Evolutionary conservation across 2,113 vertebrate species (phyloP), one percentile per base, ranked within the genome.

Genomic region (Proteles cristata): DNA sequence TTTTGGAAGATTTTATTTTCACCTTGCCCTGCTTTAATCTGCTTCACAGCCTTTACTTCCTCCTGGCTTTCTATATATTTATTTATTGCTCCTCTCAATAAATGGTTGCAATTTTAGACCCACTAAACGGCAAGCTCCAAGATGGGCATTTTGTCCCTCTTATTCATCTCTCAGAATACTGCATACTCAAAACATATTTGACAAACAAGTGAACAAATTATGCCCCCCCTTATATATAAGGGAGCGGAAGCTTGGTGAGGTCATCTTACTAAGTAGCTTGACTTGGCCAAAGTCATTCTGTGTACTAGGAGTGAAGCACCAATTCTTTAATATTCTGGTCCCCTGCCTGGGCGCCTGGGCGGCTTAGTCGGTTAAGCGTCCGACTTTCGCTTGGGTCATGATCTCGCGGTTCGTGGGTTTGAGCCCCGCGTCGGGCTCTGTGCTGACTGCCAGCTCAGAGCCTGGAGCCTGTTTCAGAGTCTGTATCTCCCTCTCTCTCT

Each of bases 191-290:
- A 73, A 93, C 92, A 39, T 89, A 68, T 83, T 89, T 87, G 88
- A 86, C 87, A 43, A 82, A 88, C 23, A 61, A 90, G 3, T 90
- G 39, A 90, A 77, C 88, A 79, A 83, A 69, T 61, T 81, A 45
- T 88, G 39, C 87, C 58, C 26, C 10, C 17, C 71, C 96, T 97
- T 88, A 88, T 65, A 76, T 35, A 68, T 71, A 90, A 93, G 88
- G 48, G 94, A 85, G 79, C 43, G 76, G 43, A 81, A 43, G 66
- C 28, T 92, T 93, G 71, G 43, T n/a, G 63, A 79, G 33, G 43
- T 58, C 45, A 50, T 11, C 50, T 50, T 12, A 50, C 50, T 50
- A 89, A 8, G 28, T 86, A 11, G 2, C 50, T 50, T 50, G 33
- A 84, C 48, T 84, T 83, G 76, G 35, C 80, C 21, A 91, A n/a